These are phyloP conservation scores for Pelusios castaneus DNA, from an alignment of 2,113 vertebrate species.

Conservation along the genomic window DNA sequence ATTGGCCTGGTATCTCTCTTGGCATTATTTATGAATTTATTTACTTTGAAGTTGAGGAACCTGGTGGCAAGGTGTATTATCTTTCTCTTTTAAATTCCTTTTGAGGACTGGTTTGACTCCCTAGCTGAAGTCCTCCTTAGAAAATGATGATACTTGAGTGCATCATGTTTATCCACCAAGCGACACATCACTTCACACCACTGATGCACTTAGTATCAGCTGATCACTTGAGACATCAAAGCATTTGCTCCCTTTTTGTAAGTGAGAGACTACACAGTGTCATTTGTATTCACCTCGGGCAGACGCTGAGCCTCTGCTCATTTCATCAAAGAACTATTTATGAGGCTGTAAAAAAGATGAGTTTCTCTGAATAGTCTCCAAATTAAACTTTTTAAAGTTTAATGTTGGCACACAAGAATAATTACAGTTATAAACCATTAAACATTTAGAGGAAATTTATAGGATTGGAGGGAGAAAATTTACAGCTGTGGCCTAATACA, in stretches of 20 bases:
- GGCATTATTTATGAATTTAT: not conserved
- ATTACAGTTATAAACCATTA: slow-evolving; percentile 86
- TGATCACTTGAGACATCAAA: slow-evolving; percentile 37
- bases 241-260: slow-evolving; percentile 3
- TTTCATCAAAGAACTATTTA: slow-evolving; percentile 85
- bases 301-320: slow-evolving; percentile 74
- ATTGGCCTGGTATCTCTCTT: not conserved
- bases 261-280: slow-evolving; percentile 20
- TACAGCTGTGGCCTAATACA: slow-evolving; percentile 74
- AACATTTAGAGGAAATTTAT: slow-evolving; percentile 84
- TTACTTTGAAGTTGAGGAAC: not conserved
- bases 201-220: not conserved
- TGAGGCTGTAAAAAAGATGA: slow-evolving; percentile 85
- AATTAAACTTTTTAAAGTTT: slow-evolving; percentile 89
- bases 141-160: not conserved
- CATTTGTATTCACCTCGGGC: slow-evolving; percentile 78
- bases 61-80: not conserved
- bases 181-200: not conserved
- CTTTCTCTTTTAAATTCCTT: not conserved
- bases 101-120: not conserved
- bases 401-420: slow-evolving; percentile 84
- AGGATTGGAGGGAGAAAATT: slow-evolving; percentile 76
- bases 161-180: not conserved
- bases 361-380: slow-evolving; percentile 81
- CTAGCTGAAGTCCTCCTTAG: not conserved